These are phyloP conservation scores for Craniophora ligustri DNA, from an alignment of 2,888 invertebrate genomes.

Conservation along the genomic window DNA sequence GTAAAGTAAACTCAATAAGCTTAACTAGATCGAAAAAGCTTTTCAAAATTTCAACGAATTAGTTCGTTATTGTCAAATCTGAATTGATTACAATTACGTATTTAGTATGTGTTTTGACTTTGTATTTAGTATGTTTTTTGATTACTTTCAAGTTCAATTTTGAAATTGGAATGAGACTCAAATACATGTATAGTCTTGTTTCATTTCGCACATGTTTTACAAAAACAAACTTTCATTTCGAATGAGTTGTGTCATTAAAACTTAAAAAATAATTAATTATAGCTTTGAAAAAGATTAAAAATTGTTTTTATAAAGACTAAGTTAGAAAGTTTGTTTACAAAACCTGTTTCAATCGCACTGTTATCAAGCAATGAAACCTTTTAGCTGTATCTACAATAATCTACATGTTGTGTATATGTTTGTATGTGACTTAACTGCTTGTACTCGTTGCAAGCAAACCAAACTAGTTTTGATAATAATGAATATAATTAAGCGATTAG, in stretches of 20 bases:
- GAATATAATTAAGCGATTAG: neutral
- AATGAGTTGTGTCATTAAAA: no score
- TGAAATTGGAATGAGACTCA: no score
- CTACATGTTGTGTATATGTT: no score
- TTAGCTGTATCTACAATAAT: neutral
- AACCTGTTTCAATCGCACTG: conserved; percentile 18
- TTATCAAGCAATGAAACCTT: conserved; percentile 3
- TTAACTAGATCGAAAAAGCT: conserved; percentile 9
- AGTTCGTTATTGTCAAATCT: neutral
- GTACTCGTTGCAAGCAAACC: neutral
- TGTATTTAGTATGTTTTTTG: no score
- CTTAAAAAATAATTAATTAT: no score
- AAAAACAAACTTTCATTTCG: no score
- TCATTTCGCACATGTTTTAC: no score
- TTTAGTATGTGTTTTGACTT: no score
- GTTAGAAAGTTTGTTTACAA: conserved; percentile 27
- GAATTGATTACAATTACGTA: no score
- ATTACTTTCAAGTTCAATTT: no score
- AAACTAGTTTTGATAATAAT: neutral
- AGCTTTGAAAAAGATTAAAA: no score
- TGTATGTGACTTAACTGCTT: neutral
- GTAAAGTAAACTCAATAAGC: conserved; percentile 11
- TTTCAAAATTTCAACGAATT: neutral
- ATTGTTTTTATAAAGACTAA: neutral
- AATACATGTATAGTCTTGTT: no score